Percentiles rank a stretch among this genome's conserved stretches.
phyloP scores from a whole-genome alignment of 2,113 vertebrate genomes.

The Ibidorhyncha struthersii region DNA sequence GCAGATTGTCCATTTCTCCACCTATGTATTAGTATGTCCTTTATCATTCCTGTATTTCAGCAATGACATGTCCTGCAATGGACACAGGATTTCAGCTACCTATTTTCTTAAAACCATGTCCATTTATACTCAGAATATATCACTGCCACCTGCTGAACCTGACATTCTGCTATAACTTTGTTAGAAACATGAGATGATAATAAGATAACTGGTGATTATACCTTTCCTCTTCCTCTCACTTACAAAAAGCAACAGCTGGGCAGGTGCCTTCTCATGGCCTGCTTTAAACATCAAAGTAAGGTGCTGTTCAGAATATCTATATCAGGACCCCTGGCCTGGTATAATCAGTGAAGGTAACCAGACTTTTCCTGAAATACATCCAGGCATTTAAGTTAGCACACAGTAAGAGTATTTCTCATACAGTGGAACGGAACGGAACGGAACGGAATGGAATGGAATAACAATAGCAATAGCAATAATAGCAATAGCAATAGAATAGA shows the following conservation, averaged over 20 bases:
- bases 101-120: background rate
- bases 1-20: background rate
- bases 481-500: background rate
- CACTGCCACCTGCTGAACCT: background rate
- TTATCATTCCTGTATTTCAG: background rate
- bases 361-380: background rate
- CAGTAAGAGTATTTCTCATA: background rate
- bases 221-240: background rate
- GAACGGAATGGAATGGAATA: background rate
- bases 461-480: background rate
- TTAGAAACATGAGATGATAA: background rate
- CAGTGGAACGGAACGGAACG: accelerated
- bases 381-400: background rate
- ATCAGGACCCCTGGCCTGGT: background rate
- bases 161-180: background rate
- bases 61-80: background rate
- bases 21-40: background rate
- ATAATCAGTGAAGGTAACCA: background rate
- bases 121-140: background rate
- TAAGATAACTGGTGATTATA: background rate
- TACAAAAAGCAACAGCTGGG: background rate
- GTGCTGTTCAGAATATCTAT: background rate
- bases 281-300: background rate
- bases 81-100: background rate
- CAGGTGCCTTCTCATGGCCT: background rate